Conservation (phyloP, 2,113 vertebrate genomes). For the Phaethornis superciliosus region DNA sequence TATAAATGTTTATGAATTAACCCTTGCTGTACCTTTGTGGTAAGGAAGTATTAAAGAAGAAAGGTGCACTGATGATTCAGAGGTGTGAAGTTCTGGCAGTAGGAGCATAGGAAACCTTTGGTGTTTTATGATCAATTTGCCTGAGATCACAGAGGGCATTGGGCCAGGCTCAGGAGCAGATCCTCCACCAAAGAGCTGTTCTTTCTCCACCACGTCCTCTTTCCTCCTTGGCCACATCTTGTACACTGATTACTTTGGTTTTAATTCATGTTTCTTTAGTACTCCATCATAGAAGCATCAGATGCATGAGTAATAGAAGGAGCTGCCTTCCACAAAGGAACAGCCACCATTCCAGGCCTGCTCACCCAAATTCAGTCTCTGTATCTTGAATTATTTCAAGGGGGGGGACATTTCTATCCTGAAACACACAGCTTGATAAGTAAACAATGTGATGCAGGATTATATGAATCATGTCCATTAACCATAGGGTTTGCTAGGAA, state of each 20-base stretch:
- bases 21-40: neutral
- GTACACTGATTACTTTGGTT: neutral
- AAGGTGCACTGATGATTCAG: neutral
- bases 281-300: neutral
- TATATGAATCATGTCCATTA: neutral
- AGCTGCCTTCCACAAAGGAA: neutral
- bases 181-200: neutral
- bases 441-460: neutral
- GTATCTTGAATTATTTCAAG: conserved; percentile 14
- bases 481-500: neutral
- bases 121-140: neutral
- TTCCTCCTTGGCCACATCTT: neutral
- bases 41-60: neutral
- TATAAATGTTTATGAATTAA: conserved; percentile 25
- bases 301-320: neutral
- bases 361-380: neutral
- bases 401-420: neutral
- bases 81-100: neutral
- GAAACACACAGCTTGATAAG: neutral
- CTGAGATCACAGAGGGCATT: neutral
- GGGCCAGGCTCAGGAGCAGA: neutral
- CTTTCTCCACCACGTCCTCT: neutral
- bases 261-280: neutral
- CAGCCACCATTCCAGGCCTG: neutral
- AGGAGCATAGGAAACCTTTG: neutral